Conservation (phyloP, 1,140 invertebrate species). For the Parapsyche elsis region DNA sequence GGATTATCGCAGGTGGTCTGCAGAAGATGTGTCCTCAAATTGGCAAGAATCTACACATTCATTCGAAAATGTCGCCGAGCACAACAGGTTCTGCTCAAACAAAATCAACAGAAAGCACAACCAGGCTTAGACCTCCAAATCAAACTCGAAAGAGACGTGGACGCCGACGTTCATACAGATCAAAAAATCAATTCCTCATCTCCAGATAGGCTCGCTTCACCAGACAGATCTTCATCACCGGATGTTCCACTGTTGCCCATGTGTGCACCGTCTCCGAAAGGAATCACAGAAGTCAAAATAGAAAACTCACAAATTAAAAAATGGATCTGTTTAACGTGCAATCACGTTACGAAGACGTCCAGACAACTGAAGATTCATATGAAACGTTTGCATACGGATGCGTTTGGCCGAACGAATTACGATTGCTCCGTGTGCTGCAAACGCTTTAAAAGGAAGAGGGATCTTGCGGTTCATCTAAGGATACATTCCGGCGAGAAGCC, state of each 20-base stretch:
- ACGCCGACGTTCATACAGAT: too few species aligned
- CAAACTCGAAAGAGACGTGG: not conserved
- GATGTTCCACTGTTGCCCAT: too few species aligned
- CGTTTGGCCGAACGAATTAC: constrained; percentile 57
- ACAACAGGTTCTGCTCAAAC: not conserved
- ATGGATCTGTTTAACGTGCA: not conserved
- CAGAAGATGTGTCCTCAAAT: not conserved
- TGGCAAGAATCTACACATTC: not conserved
- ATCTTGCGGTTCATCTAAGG: constrained; percentile 64
- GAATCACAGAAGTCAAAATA: not conserved
- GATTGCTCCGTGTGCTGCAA: constrained; percentile 72
- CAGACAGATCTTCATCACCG: too few species aligned
- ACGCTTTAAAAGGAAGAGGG: constrained; percentile 64
- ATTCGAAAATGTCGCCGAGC: not conserved
- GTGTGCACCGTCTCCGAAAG: too few species aligned
- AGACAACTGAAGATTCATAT: not conserved
- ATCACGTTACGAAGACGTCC: not conserved
- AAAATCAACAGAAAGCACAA: not conserved
- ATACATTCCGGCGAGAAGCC: constrained; percentile 74
- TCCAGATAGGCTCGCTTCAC: not conserved
- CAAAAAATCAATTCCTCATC: not conserved
- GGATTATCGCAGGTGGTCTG: not conserved
- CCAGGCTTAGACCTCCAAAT: not conserved
- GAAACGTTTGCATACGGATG: not conserved
- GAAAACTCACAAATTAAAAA: not conserved